A percentile compares a stretch with the other conserved stretches of the same genome.
Evolutionary conservation across 2,797 vertebrate species (phyloP).

Genomic region (Coendou prehensilis): DNA sequence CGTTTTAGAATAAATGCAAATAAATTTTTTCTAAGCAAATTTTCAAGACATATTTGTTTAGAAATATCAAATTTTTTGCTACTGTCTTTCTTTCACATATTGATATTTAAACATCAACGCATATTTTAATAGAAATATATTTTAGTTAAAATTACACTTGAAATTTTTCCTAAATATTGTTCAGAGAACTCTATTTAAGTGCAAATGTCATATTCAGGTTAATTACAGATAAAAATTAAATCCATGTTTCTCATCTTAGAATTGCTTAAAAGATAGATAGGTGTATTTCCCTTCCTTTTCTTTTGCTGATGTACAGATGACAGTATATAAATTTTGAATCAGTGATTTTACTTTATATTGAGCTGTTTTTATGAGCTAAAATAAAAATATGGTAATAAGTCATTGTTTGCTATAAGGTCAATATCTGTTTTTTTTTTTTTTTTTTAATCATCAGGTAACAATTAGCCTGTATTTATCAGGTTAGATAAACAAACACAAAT

Average conservation of each 20-base stretch:
- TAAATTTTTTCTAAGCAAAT: conserved; percentile 40
- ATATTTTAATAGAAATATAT: conserved; percentile 9
- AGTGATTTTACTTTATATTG: conserved; percentile 39
- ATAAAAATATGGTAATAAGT: conserved; percentile 44
- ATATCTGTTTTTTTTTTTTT: background rate
- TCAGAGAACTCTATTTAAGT: background rate
- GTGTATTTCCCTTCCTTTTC: background rate
- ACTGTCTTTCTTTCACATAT: background rate
- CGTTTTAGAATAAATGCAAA: conserved; percentile 52
- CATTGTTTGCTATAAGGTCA: conserved; percentile 6
- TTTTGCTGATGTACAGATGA: background rate
- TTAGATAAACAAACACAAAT: background rate
- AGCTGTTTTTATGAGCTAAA: conserved; percentile 16
- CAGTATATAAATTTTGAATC: background rate
- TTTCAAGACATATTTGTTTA: conserved; percentile 54
- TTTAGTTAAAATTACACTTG: background rate
- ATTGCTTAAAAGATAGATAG: background rate
- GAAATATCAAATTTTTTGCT: background rate
- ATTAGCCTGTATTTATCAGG: background rate
- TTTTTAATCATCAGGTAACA: background rate
- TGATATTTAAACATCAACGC: background rate
- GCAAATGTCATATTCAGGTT: conserved; percentile 15
- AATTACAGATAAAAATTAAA: conserved; percentile 16
- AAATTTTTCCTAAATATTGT: background rate
- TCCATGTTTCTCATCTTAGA: background rate